Conservation (phyloP, 1,140 invertebrate genomes). For the Leptopilina clavipes region DNA sequence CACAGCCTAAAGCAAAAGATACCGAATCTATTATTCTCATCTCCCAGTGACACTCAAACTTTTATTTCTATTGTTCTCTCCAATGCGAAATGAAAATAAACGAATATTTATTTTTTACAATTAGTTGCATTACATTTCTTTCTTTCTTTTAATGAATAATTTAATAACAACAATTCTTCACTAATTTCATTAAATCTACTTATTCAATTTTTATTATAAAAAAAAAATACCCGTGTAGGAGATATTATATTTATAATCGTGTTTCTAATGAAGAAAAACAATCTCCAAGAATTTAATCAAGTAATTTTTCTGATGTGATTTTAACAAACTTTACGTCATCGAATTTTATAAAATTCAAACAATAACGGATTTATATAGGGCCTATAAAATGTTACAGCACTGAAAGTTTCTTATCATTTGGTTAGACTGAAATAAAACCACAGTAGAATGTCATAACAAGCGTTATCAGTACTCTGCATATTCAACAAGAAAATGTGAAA, state of each 20-base stretch:
- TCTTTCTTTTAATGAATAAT: too few relatives aligned
- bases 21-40: conserved; percentile 8
- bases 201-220: too few relatives aligned
- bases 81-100: too few relatives aligned
- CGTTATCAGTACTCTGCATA: conserved; percentile 20
- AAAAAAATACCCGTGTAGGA: too few relatives aligned
- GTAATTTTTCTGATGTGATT: neutral
- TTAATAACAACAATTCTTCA: too few relatives aligned
- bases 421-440: conserved; percentile 16
- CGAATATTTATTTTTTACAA: too few relatives aligned
- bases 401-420: conserved; percentile 18
- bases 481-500: conserved; percentile 4
- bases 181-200: too few relatives aligned
- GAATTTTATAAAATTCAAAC: conserved; percentile 12
- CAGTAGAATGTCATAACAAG: conserved; percentile 2
- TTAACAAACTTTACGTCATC: neutral
- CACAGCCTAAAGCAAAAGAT: conserved; percentile 8
- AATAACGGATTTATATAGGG: neutral
- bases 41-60: neutral
- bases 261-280: too few relatives aligned
- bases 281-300: neutral
- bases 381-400: conserved; percentile 16
- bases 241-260: too few relatives aligned
- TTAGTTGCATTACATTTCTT: too few relatives aligned
- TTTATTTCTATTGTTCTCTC: neutral